Evolutionary conservation across 1,140 invertebrate genomes (phyloP), one percentile per base, ranked within the genome.

Genomic region (Phenacoccus solenopsis): DNA sequence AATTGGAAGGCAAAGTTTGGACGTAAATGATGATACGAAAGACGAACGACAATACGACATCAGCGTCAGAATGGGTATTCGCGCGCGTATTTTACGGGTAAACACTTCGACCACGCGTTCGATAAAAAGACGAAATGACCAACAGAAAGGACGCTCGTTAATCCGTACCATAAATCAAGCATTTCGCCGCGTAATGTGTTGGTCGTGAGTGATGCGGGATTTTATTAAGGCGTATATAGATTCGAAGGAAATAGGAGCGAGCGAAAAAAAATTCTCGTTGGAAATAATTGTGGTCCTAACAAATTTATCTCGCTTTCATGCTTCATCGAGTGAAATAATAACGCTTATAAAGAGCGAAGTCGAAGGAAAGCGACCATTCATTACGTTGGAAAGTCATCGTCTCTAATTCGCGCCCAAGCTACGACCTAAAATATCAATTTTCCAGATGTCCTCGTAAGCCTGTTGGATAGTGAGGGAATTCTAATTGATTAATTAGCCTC

Each of bases 321-420:
- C 38, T 49, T 49, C 38, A 49, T 49, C 38, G 38, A 49, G 38
- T 49, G 38, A 49, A 49, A 49, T 49, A 49, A 49, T 49, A 49
- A 49, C 20, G 38, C 38, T 16, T 49, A n/a, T 49, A 49, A 49
- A 49, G 38, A 49, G 3, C 20, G 3, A 16, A 10, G 20, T 49
- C 20, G 13, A n/a, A 49, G 38, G 38, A 49, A 49, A n/a, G 38
- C 20, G n/a, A n/a, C 20, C 38, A 16, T 49, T 49, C 38, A 49
- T 49, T 49, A 49, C 38, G 38, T 49, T 49, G 38, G 5, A 4
- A 16, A 49, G 20, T 10, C 38, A 49, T n/a, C n/a, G n/a, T n/a
- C n/a, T n/a, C 12, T 49, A 49, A 49, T 49, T 49, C 20, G 38
- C n/a, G 38, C 20, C 38, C 13, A 49, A 49, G n/a, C n/a, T n/a